Evolutionary conservation across 2,113 vertebrate species (phyloP), one percentile per base, ranked within the genome.

Genomic region (Fregetta grallaria): DNA sequence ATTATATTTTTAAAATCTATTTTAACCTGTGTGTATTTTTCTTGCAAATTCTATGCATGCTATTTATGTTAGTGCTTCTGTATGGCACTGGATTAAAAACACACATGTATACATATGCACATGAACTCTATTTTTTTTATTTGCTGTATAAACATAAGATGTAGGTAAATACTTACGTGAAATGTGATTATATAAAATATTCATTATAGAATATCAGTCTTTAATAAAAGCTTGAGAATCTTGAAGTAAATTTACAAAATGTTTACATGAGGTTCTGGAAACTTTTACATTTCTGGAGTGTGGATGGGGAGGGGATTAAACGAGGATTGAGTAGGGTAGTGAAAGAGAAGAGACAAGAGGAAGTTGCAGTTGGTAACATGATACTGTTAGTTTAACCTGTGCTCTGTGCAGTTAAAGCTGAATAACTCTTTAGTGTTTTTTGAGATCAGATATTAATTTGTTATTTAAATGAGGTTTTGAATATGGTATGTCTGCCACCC

Each of bases 401-500:
- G 77, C 50, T 95, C 47, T 63, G 36, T 55, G 73, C 55, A 91
- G 49, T 72, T 91, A 82, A 32, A 85, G 34, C 63, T 34, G 42
- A 76, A 34, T 52, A 61, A 67, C 36, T 79, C 26, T 30, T 30
- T 7, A 17, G 12, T 52, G 13, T 2, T 40, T 71, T 83, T 84
- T 53, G 78, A 68, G 67, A 21, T 80, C 50, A 40, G 29, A 5
- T 53, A 17, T 65, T 82, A 40, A 65, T 72, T 74, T 75, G 13
- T 50, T 81, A 27, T 80, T 89, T 67, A 74, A 92, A 73, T 62
- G 36, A 84, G 11, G 15, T 30, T 70, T 59, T 44, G 76, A 81
- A 70, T 78, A 22, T 0, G 0, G 5, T 21, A 1, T 44, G 14
- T 63, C n/a, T 93, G 85, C 23, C 27, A 13, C 29, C 58, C 5